Evolutionary conservation across 1,140 invertebrate species (phyloP).

Genomic region (Orussus abietinus): DNA sequence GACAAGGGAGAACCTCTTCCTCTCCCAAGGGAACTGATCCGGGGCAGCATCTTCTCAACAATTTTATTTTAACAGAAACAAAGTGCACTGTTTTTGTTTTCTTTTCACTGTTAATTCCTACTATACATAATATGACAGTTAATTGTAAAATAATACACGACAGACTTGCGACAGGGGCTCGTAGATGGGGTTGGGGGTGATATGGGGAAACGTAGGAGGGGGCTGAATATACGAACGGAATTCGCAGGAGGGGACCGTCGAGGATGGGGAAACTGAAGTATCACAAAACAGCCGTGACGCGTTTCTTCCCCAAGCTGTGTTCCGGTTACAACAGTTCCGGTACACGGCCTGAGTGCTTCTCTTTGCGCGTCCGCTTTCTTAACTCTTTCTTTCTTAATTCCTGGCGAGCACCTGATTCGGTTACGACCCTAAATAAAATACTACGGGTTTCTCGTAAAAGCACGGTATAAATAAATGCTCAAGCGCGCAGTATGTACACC

Average conservation of each 20-base stretch:
- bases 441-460: slow-evolving; percentile 45
- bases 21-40: no score
- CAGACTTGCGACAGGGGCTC: slow-evolving; percentile 33
- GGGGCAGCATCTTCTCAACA: slow-evolving; percentile 47
- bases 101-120: slow-evolving; percentile 51
- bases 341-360: slow-evolving; percentile 13
- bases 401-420: no score
- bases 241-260: slow-evolving; percentile 19
- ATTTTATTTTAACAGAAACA: slow-evolving; percentile 54
- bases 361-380: background rate
- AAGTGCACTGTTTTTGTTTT: slow-evolving; percentile 48
- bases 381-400: background rate
- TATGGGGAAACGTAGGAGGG: slow-evolving; percentile 11
- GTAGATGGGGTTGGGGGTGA: slow-evolving; percentile 13
- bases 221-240: slow-evolving; percentile 9
- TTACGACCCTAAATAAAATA: slow-evolving; percentile 48
- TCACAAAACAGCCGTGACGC: slow-evolving; percentile 46
- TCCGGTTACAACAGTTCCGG: no score
- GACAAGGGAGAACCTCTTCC: no score
- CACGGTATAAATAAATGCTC: slow-evolving; percentile 52
- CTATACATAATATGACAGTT: slow-evolving; percentile 49
- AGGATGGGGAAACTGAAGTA: slow-evolving; percentile 36
- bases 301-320: slow-evolving; percentile 17
- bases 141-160: slow-evolving; percentile 50
- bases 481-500: slow-evolving; percentile 52